Evolutionary conservation across 2,888 invertebrate species (phyloP), one percentile per base, ranked within the genome.

Genomic region (Pediacus dermestoides): DNA sequence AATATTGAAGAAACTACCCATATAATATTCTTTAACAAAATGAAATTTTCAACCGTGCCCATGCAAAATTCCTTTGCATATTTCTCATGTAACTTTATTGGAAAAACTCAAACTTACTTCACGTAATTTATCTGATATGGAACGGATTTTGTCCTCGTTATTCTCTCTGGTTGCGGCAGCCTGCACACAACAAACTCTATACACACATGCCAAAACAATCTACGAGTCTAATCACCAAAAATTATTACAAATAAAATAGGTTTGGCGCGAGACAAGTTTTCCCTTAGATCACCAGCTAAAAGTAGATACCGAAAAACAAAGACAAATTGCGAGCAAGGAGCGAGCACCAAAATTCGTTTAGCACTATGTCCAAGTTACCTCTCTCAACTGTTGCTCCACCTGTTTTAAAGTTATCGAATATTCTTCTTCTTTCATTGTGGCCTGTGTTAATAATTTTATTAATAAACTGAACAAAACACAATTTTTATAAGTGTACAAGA

Each of bases 361-460:
- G 6, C 25, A 25, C 4, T 25, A 25, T 10, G 14, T 35, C 30
- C 22, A 34, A 44, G 55, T 83, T 87, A 94, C 93, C 92, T 94
- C 92, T 83, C 87, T 88, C 63, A 94, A 81, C 73, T 88, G 85
- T 72, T 83, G 82, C 73, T 86, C 85, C 75, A 92, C 80, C 66
- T 84, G 77, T 80, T 91, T 90, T 68, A 92, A 87, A 76, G 90
- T 89, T 70, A 82, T 82, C 71, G 90, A 88, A 77, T 85, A 91
- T 59, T 87, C 83, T 75, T 94, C 94, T 78, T 95, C 94, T 74
- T 92, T 88, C 76, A 91, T 86, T 67, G 92, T 89, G 64, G 94
- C 92, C 92, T 94, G 77, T 67, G 58, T 67, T 68, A 68, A 60
- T 48, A 52, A 58, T 61, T 64, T 62, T 60, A 63, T 50, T 50